A percentile compares a stretch with the other conserved stretches of the same genome.
Evolutionary conservation across 2,797 vertebrate species (phyloP).

Genomic region (Dallia pectoralis): DNA sequence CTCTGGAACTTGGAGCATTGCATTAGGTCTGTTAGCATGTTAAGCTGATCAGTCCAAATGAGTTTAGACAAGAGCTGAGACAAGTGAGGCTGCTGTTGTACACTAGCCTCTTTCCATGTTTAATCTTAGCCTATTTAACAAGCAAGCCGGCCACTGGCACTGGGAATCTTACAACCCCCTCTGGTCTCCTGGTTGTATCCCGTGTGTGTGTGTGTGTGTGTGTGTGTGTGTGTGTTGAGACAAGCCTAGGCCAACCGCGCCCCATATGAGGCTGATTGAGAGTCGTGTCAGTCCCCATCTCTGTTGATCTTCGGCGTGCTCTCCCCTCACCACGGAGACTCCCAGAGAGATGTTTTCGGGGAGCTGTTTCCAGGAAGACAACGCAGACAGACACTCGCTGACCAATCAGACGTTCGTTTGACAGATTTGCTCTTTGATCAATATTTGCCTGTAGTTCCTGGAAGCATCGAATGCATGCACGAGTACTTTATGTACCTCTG

Average conservation of each 20-base stretch:
- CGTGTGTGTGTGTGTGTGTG: no score
- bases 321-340: background rate
- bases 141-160: conserved; percentile 44
- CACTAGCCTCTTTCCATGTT: conserved; percentile 57
- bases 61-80: conserved; percentile 16
- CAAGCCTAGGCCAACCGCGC: conserved; percentile 45
- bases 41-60: conserved; percentile 47
- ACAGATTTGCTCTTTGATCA: conserved; percentile 52
- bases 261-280: conserved; percentile 45
- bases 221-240: conserved; percentile 35
- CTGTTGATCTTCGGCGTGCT: background rate
- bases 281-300: background rate
- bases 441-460: conserved; percentile 64
- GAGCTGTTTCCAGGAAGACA: conserved; percentile 65
- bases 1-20: background rate
- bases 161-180: conserved; percentile 68
- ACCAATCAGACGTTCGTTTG: conserved; percentile 59
- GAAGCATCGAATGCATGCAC: conserved; percentile 47
- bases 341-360: conserved; percentile 51
- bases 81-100: conserved; percentile 43
- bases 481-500: background rate
- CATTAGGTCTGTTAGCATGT: conserved; percentile 16
- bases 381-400: conserved; percentile 50
- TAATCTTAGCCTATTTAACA: conserved; percentile 62
- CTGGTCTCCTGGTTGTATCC: conserved; percentile 72